A percentile compares a stretch with the other conserved stretches of the same genome.
Conservation (phyloP, 92 coral and sea anemone species). For the Palythoa grandis region DNA sequence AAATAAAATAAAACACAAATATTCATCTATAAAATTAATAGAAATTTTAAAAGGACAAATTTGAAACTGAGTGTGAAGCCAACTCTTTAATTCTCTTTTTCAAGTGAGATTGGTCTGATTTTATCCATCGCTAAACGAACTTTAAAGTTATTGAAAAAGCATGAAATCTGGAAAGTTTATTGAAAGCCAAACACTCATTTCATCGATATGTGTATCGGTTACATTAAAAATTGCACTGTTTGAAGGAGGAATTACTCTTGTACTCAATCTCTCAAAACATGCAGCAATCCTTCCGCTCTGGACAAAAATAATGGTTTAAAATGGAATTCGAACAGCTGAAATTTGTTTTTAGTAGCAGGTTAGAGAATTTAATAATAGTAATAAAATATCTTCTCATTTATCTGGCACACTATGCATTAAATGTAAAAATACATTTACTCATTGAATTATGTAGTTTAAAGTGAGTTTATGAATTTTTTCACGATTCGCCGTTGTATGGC, state of each 20-base stretch:
- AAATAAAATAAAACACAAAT: too few relatives aligned
- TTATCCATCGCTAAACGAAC: too few relatives aligned
- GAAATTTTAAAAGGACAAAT: too few relatives aligned
- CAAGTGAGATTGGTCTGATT: too few relatives aligned
- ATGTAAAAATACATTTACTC: not conserved
- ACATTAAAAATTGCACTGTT: not conserved
- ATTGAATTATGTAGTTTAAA: not conserved
- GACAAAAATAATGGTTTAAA: not conserved
- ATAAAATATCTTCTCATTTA: not conserved
- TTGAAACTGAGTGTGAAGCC: too few relatives aligned
- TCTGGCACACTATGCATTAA: not conserved
- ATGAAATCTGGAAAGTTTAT: too few relatives aligned
- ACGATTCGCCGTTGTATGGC: not conserved
- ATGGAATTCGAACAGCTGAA: not conserved
- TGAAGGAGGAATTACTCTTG: not conserved
- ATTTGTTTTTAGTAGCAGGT: not conserved
- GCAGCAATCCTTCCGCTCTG: not conserved
- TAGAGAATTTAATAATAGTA: not conserved
- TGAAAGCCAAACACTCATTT: too few relatives aligned
- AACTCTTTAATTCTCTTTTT: too few relatives aligned
- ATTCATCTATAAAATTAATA: too few relatives aligned
- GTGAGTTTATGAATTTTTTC: constrained; percentile 5
- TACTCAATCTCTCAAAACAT: not conserved
- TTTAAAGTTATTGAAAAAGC: too few relatives aligned
- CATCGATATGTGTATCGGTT: too few relatives aligned